Evolutionary conservation across 2,888 invertebrate genomes (phyloP), one percentile per base, ranked within the genome.

Genomic region (Drosophila kokeensis): DNA sequence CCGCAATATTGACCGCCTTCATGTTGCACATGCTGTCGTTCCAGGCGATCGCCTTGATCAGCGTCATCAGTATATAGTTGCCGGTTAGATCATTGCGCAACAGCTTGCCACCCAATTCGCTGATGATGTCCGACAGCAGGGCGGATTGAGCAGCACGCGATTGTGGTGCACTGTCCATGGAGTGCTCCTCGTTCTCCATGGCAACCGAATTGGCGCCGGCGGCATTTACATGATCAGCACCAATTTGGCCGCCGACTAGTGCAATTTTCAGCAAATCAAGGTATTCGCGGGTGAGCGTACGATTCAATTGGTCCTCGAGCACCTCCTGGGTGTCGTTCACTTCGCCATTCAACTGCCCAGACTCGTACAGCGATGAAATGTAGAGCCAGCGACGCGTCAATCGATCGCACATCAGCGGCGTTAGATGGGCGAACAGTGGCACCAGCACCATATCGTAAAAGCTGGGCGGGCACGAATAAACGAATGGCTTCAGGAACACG

Each of bases 201-300:
- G 94, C 94, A 18, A 92, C 79, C 2, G 64, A 76, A 57, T 73
- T 72, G 52, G 75, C 68, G 62, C 79, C 75, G 57, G 71, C 73
- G 2, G 82, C 79, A 3, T 60, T 61, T 7, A 66, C 81, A 61
- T 86, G 88, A 71, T 92, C 92, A 0, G 89, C 85, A 0, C 91
- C 92, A 93, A 95, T 73, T 93, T 94, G 81, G 92, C 96, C 96
- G 38, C 97, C 97, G 30, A 97, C 96, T 6, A 97, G 92, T 2
- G 96, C 96, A 32, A 95, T 95, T 93, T 96, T 96, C 30, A 98
- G 92, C 2, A 98, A 95, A 83, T 98, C 98, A 32, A 98, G 93
- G 91, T 98, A 97, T 92, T 98, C 98, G 70, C 98, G 94, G 0
- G 98, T 97, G 64, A 98, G 93, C 68, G 97, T 96, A 68, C 98